Evolutionary conservation across 2,113 vertebrate species (phyloP), one percentile per base, ranked within the genome.

Genomic region (Cairina moschata): DNA sequence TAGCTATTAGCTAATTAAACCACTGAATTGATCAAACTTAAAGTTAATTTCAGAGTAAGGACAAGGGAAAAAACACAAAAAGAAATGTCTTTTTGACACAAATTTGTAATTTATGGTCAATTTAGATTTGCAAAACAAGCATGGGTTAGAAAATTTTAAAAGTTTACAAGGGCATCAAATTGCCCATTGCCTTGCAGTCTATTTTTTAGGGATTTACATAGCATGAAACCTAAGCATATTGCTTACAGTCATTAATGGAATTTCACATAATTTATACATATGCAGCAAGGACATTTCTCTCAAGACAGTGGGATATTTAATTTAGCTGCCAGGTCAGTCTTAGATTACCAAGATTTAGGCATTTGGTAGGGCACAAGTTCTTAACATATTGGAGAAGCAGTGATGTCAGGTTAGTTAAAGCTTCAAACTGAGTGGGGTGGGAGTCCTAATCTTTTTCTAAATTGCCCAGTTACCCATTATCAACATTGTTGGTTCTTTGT

Each of bases 141-240:
- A 29, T 26, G 48, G 11, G 11, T 92, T 89, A 78, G 73, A 59
- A 75, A 78, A 82, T 65, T 20, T 36, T 2, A 8, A 5, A 63
- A 17, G 32, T 91, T 94, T 82, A 59, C 38, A 82, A 79, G 82
- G 11, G 22, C 31, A 78, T 92, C 42, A 81, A 78, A 22, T 75
- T 91, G 16, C 31, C 36, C n/a, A 22, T 66, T 89, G 25, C 60
- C 21, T 6, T 84, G 74, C 34, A 46, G 46, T 78, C 52, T 86
- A 21, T 3, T 67, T 67, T 92, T 86, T 29, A 4, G 44, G 4
- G 32, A 44, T 69, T 95, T 89, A 92, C 17, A 28, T 34, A 65
- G 62, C 48, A 63, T 87, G 87, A 95, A 95, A 85, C 36, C 65
- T 74, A 71, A 81, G 52, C 16, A 59, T 88, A 76, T 79, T 76